Evolutionary conservation across 2,888 invertebrate species (phyloP), one percentile per base, ranked within the genome.

Genomic region (Stenotaenia linearis): DNA sequence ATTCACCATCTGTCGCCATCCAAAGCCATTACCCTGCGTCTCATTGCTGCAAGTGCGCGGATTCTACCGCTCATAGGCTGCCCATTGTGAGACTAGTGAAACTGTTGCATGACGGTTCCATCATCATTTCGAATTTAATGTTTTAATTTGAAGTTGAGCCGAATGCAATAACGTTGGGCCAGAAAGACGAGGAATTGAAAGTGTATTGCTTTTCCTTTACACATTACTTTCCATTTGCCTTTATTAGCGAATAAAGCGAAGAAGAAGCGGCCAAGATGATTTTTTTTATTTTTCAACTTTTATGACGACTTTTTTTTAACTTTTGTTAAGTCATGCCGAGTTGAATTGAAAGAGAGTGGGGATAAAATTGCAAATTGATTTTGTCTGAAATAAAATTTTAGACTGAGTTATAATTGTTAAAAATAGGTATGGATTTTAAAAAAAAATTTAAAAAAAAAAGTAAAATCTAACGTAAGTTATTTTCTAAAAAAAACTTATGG

Each of bases 91-190:
- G 45, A 78, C 40, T 32, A 78, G 78, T 28, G 45, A 50, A 78
- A 78, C 78, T 78, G 78, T 40, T 78, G 78, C 78, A 78, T 78
- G 78, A 78, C 50, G 78, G 50, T 35, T 50, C 78, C 78, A 78
- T 78, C 78, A 78, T 78, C 78, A 78, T 78, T 78, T 78, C 78
- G 28, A 78, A 78, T 78, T 78, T 78, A 78, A 78, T 78, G 78
- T 78, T 78, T 78, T 78, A 78, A 78, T 78, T 78, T 78, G 45
- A 50, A 78, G 32, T 78, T 40, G 78, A 78, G 78, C 78, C 35
- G 78, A 78, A 78, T 78, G 78, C 78, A 78, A 78, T 78, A 78
- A 50, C 78, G 50, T 40, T 50, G 23, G 50, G 50, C 50, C 50
- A 50, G 50, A 23, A 40, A 32, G 45, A 78, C 50, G 78, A 78